phyloP scores from a whole-genome alignment of 92 coral and sea anemone genomes.

The Hydrozoanthus gracilis region DNA sequence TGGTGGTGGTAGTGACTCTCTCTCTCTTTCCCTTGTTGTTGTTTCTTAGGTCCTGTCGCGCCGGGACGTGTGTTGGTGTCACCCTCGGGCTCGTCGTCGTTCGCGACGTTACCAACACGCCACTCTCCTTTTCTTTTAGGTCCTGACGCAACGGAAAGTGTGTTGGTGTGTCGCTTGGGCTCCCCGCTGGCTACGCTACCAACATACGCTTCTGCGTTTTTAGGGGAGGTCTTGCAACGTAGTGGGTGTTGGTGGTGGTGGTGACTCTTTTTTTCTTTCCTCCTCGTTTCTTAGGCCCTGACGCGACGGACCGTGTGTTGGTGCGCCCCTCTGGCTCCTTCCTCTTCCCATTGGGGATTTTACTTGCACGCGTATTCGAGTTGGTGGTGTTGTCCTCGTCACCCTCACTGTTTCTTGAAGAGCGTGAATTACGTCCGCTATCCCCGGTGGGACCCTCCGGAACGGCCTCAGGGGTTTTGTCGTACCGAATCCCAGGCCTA shows the following conservation, averaged over 20 bases:
- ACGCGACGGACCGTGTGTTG: neutral
- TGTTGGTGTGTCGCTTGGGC: conserved; percentile 11
- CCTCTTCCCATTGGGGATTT: neutral
- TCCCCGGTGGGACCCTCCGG: neutral
- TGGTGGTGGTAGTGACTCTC: too few species aligned
- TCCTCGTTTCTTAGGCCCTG: neutral
- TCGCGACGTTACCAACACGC: neutral
- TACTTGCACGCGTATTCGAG: neutral
- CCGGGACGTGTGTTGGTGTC: neutral
- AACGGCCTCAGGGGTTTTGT: neutral
- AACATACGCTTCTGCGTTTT: neutral
- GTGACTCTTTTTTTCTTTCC: neutral
- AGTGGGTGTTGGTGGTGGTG: neutral
- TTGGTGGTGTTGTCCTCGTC: neutral
- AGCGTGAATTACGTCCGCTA: neutral
- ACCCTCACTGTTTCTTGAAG: neutral
- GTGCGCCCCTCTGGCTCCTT: neutral
- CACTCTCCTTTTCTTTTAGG: conserved; percentile 8
- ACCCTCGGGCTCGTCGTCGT: neutral
- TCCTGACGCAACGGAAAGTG: conserved; percentile 6
- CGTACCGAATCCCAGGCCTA: neutral
- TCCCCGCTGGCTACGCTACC: conserved; percentile 9
- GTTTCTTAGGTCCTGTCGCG: neutral
- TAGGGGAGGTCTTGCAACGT: conserved; percentile 10
- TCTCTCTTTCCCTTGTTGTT: too few species aligned